Base-by-base conservation (phyloP, 37 sponge, comb jelly and placozoan genomes). In the Aplysina aerophoba region DNA sequence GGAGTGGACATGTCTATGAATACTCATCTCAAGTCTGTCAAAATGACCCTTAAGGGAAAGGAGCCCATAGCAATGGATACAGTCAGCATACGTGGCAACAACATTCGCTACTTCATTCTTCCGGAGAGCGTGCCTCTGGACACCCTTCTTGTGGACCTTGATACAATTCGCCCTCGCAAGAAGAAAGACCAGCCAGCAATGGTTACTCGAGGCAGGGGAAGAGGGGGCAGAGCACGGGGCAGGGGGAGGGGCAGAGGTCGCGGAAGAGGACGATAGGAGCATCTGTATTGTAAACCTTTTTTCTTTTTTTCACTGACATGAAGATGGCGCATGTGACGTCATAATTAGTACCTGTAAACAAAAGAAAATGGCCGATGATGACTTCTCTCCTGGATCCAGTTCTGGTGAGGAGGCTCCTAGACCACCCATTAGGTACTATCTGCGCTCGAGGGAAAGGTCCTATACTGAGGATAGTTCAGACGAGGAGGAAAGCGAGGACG, bases 1-100 rank as follows among this genome's bases (percentile, higher is more conserved):
- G 98, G 99, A 72, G 99, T 99, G 33, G 99, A 99, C 86, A 99
- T 99, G 95, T 90, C 92, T 55, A 99, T 99, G 99, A 99, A 99
- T 64, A 99, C 99, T 4, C 99, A 99, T 69, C 62, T 99, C 1
- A 99, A 99, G 61, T 92, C 94, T 13, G 99, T 99, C 60, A 99
- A 99, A 67, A 93, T 99, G 99, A 99, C 95, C 4, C 71, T 97
- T 33, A 99, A 99, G 71, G 93, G 89, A 58, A 85, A 89, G 57
- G 99, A 96, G 40, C 92, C 99, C 27, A 83, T 97, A 40, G 64
- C 93, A 54, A 71, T 99, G 83, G 99, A 99, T 41, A 86, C 97
- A 15, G 77, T 99, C 34, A 96, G 94, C 55, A 83, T 99, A 21
- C 86, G 99, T 15, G 99, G 99, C 0, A 99, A 99, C 89, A 99